Percentiles rank a stretch among this genome's conserved stretches.
Conservation (phyloP, 2,888 invertebrate species). For the Leptothorax acervorum region DNA sequence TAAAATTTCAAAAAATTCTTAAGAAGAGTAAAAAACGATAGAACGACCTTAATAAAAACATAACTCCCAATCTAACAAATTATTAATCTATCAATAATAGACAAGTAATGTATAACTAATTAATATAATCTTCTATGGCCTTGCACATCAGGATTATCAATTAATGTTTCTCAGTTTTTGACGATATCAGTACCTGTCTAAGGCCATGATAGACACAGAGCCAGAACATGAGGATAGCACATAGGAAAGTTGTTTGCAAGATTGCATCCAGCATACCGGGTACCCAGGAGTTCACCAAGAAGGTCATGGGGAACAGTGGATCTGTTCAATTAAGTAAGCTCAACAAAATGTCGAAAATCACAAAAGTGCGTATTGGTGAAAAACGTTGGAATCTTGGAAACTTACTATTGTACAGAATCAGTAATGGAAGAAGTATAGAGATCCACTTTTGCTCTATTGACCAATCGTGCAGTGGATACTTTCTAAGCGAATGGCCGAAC, state of each 20-base stretch:
- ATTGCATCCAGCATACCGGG: constrained; percentile 97
- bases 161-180: constrained; percentile 37
- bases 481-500: constrained; percentile 95
- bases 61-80: too few species aligned
- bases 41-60: not conserved
- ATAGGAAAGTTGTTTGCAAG: constrained; percentile 96
- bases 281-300: constrained; percentile 95
- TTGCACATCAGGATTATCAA: not conserved
- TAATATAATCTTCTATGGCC: not conserved
- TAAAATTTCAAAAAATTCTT: too few species aligned
- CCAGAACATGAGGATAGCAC: constrained; percentile 96
- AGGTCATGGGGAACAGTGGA: constrained; percentile 96
- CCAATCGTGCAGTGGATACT: constrained; percentile 96
- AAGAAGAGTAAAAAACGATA: too few species aligned
- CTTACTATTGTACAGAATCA: constrained; percentile 97
- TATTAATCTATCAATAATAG: not conserved
- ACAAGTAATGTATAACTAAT: not conserved
- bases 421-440: constrained; percentile 93
- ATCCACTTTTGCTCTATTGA: constrained; percentile 99
- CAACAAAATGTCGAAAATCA: constrained; percentile 11
- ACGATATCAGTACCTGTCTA: constrained; percentile 90
- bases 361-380: not conserved
- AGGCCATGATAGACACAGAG: constrained; percentile 98
- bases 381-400: not conserved
- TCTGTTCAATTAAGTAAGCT: constrained; percentile 87